phyloP scores from a whole-genome alignment of 2,113 vertebrate species.

The Calyptomena viridis region DNA sequence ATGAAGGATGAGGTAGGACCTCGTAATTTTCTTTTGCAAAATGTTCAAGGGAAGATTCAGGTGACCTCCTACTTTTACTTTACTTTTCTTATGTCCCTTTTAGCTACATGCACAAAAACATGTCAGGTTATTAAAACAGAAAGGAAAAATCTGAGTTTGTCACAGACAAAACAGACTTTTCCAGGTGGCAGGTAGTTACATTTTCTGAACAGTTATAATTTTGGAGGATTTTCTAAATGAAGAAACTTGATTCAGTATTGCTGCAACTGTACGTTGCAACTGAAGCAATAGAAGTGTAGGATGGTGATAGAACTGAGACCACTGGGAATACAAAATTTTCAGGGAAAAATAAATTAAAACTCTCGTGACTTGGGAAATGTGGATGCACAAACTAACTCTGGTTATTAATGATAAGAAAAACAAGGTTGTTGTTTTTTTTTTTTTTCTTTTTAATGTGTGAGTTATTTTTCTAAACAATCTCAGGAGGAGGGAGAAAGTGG shows the following conservation, averaged over 20 bases:
- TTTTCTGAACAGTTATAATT: background rate
- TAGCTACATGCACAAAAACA: fast-evolving
- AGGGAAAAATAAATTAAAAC: background rate
- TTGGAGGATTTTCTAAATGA: background rate
- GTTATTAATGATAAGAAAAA: background rate
- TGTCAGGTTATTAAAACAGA: background rate
- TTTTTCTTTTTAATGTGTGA: background rate
- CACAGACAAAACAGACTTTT: background rate
- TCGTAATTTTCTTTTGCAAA: background rate
- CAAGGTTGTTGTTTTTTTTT: background rate
- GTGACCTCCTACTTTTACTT: background rate
- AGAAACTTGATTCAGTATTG: background rate
- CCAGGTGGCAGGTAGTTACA: background rate
- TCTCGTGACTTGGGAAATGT: background rate
- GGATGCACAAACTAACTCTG: background rate
- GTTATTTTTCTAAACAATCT: background rate
- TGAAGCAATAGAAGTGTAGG: background rate
- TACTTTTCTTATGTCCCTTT: fast-evolving
- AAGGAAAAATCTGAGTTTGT: background rate
- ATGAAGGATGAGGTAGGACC: background rate
- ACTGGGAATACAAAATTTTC: background rate
- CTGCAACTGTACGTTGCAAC: background rate
- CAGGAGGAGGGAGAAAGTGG: background rate
- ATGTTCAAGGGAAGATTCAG: background rate
- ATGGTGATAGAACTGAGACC: background rate